phyloP scores from a whole-genome alignment of 2,113 vertebrate genomes.

The Chaetops frenatus region DNA sequence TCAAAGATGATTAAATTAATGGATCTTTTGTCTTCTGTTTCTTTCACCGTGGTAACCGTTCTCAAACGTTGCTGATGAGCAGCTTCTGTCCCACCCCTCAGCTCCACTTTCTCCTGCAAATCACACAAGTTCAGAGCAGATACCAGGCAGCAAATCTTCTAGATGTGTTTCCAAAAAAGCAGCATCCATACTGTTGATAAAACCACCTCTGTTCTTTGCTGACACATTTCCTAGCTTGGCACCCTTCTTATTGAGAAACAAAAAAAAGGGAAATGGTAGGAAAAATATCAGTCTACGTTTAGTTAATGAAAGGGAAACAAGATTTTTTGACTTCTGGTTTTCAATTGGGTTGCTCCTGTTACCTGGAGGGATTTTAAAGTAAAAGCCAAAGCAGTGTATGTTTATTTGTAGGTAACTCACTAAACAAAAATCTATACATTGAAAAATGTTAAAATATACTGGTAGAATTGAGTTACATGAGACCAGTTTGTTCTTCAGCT shows the following conservation, averaged over 20 bases:
- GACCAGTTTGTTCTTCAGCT: background rate
- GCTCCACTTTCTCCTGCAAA: background rate
- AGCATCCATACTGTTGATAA: background rate
- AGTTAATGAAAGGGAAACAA: background rate
- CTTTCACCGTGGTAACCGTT: background rate
- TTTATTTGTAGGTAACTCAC: background rate
- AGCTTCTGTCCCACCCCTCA: background rate
- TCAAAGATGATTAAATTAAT: constrained; percentile 14
- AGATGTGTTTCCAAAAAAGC: background rate
- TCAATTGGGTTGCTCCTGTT: background rate
- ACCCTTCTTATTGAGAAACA: background rate
- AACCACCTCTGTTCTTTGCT: background rate
- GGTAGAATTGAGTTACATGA: background rate
- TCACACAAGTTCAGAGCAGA: background rate
- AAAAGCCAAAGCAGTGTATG: background rate
- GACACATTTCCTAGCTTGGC: background rate
- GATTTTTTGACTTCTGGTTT: background rate
- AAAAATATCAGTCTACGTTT: background rate
- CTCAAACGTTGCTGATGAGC: background rate
- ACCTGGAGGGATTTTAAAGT: background rate
- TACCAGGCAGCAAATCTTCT: background rate
- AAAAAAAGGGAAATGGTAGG: background rate
- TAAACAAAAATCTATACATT: background rate
- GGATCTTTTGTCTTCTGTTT: background rate
- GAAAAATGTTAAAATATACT: background rate